Conservation (phyloP, 2,797 vertebrate species). For the Acanthurus leucopareius region DNA sequence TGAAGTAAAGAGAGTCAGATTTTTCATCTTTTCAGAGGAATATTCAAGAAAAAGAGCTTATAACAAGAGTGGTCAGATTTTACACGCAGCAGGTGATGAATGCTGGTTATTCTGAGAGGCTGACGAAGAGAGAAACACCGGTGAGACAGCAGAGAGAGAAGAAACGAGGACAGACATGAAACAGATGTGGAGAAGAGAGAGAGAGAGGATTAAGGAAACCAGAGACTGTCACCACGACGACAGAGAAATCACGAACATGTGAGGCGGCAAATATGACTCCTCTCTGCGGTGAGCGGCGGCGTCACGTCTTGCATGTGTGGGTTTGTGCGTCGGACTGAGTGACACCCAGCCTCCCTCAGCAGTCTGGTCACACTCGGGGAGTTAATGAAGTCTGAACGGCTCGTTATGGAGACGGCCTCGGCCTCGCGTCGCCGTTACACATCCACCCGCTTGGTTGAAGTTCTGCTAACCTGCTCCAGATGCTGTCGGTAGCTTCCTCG, state of each 20-base stretch:
- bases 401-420: constrained; percentile 56
- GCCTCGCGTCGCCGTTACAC: constrained; percentile 40
- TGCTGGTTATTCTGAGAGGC: background rate
- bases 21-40: background rate
- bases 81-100: background rate
- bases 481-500: background rate
- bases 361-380: constrained; percentile 67
- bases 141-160: background rate
- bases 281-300: constrained; percentile 33
- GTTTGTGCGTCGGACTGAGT: constrained; percentile 10
- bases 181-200: constrained; percentile 12
- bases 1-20: background rate
- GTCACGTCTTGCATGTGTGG: constrained; percentile 9
- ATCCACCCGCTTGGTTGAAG: constrained; percentile 1
- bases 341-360: constrained; percentile 53
- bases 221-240: background rate
- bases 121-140: background rate
- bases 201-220: constrained; percentile 37
- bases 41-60: background rate
- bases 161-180: constrained; percentile 12
- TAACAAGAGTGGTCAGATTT: background rate
- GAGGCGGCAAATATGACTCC: constrained; percentile 6
- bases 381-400: constrained; percentile 71
- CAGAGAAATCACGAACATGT: background rate
- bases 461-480: constrained; percentile 14